Percentiles rank a stretch among this genome's conserved stretches.
Conservation (phyloP, 2,888 invertebrate species). For the Notocelia uddmanniana region DNA sequence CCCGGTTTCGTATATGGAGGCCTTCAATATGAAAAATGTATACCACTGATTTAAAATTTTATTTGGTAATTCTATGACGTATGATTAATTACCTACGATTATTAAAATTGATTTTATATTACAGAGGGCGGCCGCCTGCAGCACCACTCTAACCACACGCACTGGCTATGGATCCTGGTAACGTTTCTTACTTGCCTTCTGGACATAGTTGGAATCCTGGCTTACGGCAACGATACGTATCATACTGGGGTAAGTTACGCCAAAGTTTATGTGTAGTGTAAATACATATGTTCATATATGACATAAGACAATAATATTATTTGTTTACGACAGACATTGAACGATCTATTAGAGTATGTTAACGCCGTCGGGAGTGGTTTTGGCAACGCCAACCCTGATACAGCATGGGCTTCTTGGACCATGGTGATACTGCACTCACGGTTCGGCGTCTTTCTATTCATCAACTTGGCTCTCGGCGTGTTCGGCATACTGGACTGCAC, state of each 20-base stretch:
- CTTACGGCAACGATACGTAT: constrained; percentile 72
- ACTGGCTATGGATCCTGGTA: constrained; percentile 73
- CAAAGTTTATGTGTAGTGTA: not conserved
- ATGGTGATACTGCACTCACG: constrained; percentile 80
- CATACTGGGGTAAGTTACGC: constrained; percentile 67
- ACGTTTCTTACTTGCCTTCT: constrained; percentile 59
- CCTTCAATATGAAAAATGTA: too few species aligned
- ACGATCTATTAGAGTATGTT: constrained; percentile 67
- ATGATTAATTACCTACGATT: not conserved
- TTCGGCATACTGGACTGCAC: constrained; percentile 65
- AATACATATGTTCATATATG: too few species aligned
- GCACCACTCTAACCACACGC: constrained; percentile 59
- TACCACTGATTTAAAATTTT: not conserved
- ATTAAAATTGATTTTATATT: constrained; percentile 21
- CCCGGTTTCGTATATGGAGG: too few species aligned
- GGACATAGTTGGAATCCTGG: constrained; percentile 68
- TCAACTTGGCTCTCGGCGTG: constrained; percentile 74
- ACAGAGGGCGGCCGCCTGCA: constrained; percentile 66
- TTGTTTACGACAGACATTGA: constrained; percentile 60
- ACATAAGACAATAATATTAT: not conserved
- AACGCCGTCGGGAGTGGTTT: constrained; percentile 65
- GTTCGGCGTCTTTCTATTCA: constrained; percentile 73
- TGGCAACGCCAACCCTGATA: constrained; percentile 60
- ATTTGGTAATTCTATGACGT: not conserved
- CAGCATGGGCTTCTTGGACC: constrained; percentile 70